Conservation (phyloP, 1,140 invertebrate species). For the Pseudomyrmex concolor region DNA sequence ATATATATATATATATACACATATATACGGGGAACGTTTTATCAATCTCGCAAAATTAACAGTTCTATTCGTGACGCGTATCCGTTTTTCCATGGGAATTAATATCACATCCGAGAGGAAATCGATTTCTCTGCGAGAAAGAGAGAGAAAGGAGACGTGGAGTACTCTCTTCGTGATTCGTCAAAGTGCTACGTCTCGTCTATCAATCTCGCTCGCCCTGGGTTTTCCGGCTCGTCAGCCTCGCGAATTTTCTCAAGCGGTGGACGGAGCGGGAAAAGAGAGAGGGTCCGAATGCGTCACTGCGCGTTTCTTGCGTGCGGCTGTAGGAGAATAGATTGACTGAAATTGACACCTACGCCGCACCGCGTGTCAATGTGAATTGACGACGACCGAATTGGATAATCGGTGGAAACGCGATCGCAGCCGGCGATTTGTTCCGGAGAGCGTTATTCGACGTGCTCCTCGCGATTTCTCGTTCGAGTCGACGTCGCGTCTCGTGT, state of each 20-base stretch:
- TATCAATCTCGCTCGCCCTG: slow-evolving; percentile 25
- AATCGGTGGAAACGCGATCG: slow-evolving; percentile 73
- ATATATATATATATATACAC: no score
- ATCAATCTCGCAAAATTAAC: slow-evolving; percentile 48
- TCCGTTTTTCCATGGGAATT: slow-evolving; percentile 25
- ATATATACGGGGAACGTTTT: slow-evolving; percentile 1
- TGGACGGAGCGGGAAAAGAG: no score
- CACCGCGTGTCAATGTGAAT: slow-evolving; percentile 74
- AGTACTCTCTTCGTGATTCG: background rate
- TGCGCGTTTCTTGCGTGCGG: slow-evolving; percentile 8
- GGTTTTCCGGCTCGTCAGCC: slow-evolving; percentile 37
- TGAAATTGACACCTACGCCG: slow-evolving; percentile 78
- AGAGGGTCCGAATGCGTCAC: slow-evolving; percentile 17
- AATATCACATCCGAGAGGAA: slow-evolving; percentile 9
- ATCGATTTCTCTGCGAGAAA: slow-evolving; percentile 35
- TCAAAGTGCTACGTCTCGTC: background rate
- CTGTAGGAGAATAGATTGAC: slow-evolving; percentile 74
- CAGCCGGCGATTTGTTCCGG: slow-evolving; percentile 4
- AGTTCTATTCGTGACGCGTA: slow-evolving; percentile 38
- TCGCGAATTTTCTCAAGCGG: slow-evolving; percentile 46
- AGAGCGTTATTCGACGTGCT: background rate
- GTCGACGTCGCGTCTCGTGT: background rate
- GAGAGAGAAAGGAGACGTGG: no score
- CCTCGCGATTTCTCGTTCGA: no score
- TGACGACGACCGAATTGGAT: slow-evolving; percentile 80